Percentiles rank a stretch among this genome's conserved stretches.
Conservation (phyloP, 23 tunicate species). For the Ciona savignyi region DNA sequence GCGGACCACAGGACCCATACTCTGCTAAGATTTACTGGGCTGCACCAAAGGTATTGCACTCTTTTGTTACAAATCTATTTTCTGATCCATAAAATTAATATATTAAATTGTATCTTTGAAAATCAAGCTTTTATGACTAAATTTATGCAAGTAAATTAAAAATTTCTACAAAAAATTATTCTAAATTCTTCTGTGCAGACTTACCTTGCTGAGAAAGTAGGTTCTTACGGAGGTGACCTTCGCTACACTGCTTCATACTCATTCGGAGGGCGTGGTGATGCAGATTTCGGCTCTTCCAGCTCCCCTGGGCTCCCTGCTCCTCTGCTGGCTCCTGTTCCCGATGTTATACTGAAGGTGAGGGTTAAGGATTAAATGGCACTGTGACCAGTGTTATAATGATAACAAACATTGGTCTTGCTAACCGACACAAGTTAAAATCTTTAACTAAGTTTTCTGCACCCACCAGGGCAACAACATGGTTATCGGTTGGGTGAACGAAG, state of each 20-base stretch:
- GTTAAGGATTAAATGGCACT: not conserved
- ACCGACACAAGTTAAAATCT: too few relatives aligned
- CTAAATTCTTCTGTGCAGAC: slow-evolving; percentile 15
- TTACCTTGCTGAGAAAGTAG: slow-evolving; percentile 44
- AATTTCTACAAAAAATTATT: too few relatives aligned
- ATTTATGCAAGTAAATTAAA: too few relatives aligned
- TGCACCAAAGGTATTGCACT: slow-evolving; percentile 37
- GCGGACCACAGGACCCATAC: slow-evolving; percentile 26
- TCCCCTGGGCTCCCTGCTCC: slow-evolving; percentile 19
- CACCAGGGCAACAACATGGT: slow-evolving; percentile 38
- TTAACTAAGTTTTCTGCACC: too few relatives aligned
- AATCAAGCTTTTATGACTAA: too few relatives aligned
- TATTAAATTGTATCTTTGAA: too few relatives aligned
- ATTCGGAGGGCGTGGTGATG: slow-evolving; percentile 48
- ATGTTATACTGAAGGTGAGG: slow-evolving; percentile 54
- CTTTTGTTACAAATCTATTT: too few relatives aligned
- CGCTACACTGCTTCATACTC: slow-evolving; percentile 26
- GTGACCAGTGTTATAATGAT: too few relatives aligned
- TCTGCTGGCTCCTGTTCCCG: slow-evolving; percentile 21
- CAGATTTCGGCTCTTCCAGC: not conserved
- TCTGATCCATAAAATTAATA: too few relatives aligned
- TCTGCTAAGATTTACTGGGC: slow-evolving; percentile 58
- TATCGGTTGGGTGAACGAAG: slow-evolving; percentile 45
- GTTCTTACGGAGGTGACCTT: slow-evolving; percentile 74
- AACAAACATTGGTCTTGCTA: too few relatives aligned